A percentile compares a stretch with the other conserved stretches of the same genome.
phyloP scores from a whole-genome alignment of 2,113 vertebrate genomes.

The Neoarius graeffei region DNA sequence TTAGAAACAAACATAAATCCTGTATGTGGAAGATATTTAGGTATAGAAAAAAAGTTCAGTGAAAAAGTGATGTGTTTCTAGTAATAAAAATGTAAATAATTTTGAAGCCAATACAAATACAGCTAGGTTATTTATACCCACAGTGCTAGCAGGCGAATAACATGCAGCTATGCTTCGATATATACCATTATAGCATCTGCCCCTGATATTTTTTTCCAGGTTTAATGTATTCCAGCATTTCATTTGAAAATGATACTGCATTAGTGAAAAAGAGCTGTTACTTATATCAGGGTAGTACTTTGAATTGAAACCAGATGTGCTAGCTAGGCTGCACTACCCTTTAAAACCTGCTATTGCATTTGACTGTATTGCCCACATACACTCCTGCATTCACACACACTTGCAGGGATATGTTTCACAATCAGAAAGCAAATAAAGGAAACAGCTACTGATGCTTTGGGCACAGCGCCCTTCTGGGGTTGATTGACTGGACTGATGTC shows the following conservation, averaged over 20 bases:
- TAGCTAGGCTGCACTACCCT: neutral
- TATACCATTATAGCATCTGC: neutral
- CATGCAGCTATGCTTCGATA: neutral
- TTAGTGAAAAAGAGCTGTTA: neutral
- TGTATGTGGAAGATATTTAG: neutral
- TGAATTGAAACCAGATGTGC: neutral
- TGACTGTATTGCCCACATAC: neutral
- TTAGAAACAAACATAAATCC: neutral
- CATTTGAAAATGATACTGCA: neutral
- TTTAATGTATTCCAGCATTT: neutral
- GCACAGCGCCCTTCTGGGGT: slow-evolving; percentile 35
- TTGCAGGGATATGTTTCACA: slow-evolving; percentile 15
- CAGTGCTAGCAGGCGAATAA: neutral
- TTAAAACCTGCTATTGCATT: neutral
- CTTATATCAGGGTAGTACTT: neutral
- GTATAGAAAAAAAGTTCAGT: neutral
- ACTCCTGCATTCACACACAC: neutral
- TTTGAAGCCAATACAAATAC: neutral
- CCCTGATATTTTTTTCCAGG: neutral
- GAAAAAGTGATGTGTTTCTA: neutral
- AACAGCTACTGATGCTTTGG: slow-evolving; percentile 29
- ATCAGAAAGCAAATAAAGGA: slow-evolving; percentile 14
- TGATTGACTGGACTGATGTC: slow-evolving; percentile 43
- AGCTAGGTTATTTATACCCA: neutral
- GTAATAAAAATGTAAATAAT: neutral